phyloP scores from a whole-genome alignment of 2,797 vertebrate genomes.

The Manis javanica region DNA sequence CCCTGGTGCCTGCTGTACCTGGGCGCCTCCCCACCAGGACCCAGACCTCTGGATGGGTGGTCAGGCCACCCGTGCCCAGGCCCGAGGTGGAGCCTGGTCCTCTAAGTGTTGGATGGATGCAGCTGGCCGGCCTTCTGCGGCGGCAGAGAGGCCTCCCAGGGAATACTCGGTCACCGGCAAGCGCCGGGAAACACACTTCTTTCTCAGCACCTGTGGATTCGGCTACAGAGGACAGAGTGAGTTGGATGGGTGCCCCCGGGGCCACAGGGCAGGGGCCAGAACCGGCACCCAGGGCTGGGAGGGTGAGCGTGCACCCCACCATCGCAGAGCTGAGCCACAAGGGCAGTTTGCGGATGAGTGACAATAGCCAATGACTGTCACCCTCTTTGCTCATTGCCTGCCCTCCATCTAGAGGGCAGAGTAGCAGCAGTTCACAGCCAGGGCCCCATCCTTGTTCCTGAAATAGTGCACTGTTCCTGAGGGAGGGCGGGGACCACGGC shows the following conservation, averaged over 20 bases:
- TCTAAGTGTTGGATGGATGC: background rate
- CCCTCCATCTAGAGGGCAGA: background rate
- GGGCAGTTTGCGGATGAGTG: background rate
- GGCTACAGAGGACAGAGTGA: conserved; percentile 91
- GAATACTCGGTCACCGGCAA: too few relatives aligned
- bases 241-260: conserved; percentile 65
- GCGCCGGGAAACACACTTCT: too few relatives aligned
- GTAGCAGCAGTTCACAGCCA: background rate
- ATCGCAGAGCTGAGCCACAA: background rate
- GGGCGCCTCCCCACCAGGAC: too few relatives aligned
- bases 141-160: too few relatives aligned
- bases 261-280: conserved; percentile 82
- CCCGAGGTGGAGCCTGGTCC: background rate
- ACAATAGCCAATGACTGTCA: background rate
- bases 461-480: background rate
- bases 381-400: background rate
- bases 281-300: conserved; percentile 86
- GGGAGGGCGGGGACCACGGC: background rate
- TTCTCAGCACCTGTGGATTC: conserved; percentile 89
- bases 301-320: rapidly evolving
- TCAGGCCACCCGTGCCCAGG: too few relatives aligned
- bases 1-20: too few relatives aligned
- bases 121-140: background rate
- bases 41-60: background rate
- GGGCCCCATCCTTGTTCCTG: background rate